Evolutionary conservation across 2,888 invertebrate species (phyloP).

Genomic region (Diploptera punctata): DNA sequence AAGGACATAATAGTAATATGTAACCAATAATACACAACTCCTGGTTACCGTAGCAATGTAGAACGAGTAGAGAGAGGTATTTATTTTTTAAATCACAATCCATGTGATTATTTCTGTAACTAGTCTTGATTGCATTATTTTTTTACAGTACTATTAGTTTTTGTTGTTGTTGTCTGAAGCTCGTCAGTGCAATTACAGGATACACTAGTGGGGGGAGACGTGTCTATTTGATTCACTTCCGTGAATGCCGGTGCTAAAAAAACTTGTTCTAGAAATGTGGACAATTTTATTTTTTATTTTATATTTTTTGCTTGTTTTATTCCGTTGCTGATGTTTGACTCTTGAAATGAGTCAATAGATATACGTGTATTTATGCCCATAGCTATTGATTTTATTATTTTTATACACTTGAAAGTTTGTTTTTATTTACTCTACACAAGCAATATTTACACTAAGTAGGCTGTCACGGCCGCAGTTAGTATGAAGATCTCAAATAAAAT

Average conservation of each 20-base stretch:
- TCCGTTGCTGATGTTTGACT: neutral
- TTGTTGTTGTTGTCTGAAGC: conserved; percentile 14
- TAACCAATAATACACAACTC: conserved; percentile 6
- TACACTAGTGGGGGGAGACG: conserved; percentile 1
- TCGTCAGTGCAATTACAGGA: neutral
- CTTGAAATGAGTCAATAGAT: neutral
- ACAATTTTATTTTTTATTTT: neutral
- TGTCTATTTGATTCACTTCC: neutral
- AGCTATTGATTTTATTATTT: conserved; percentile 10
- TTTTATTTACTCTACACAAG: neutral
- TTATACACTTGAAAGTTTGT: conserved; percentile 9
- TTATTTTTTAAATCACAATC: conserved; percentile 38
- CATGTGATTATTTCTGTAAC: conserved; percentile 38
- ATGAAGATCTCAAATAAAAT: no score
- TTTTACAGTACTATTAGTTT: conserved; percentile 33
- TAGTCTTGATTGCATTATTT: conserved; percentile 42
- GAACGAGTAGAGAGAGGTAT: conserved; percentile 25
- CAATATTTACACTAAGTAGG: conserved; percentile 15
- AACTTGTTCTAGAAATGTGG: neutral
- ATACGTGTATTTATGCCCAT: neutral
- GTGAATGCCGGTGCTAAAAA: conserved; percentile 12
- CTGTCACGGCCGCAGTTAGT: no score
- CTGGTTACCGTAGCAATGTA: conserved; percentile 33
- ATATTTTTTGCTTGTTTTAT: neutral
- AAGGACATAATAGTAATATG: conserved; percentile 29